Percentiles rank a stretch among this genome's conserved stretches.
Conservation (phyloP, 2,113 vertebrate genomes). For the Ptilorrhoa leucosticta region DNA sequence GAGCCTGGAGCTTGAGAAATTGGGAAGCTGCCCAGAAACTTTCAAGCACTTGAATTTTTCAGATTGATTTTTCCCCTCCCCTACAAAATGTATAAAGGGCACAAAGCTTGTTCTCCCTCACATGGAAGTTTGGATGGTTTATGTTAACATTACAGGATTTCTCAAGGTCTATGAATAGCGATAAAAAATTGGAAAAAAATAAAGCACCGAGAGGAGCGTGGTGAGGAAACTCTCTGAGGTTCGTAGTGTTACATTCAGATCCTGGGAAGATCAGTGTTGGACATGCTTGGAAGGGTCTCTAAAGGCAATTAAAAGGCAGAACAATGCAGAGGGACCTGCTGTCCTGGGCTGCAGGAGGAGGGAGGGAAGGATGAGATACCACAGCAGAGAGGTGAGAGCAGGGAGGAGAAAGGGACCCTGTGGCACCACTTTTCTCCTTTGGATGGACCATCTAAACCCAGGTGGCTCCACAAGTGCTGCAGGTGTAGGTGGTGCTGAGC, state of each 20-base stretch:
- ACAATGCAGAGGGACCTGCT: neutral
- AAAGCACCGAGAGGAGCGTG: rapidly evolving
- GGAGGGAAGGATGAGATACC: neutral
- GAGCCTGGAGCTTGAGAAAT: neutral
- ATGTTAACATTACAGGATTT: neutral
- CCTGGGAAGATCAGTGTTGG: neutral
- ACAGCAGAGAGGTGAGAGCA: neutral
- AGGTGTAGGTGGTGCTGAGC: neutral
- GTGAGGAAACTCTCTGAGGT: neutral
- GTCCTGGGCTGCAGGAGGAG: neutral
- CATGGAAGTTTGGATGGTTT: neutral
- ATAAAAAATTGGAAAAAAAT: neutral
- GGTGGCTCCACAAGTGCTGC: neutral
- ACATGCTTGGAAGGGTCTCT: neutral
- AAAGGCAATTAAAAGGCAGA: neutral
- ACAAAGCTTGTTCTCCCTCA: neutral
- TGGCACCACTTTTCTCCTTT: neutral
- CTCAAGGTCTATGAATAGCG: neutral
- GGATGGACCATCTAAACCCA: neutral
- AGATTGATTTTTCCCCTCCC: neutral
- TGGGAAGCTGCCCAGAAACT: conserved; percentile 33
- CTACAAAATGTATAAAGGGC: neutral
- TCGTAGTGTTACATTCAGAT: neutral
- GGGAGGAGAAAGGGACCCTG: neutral
- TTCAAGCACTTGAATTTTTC: neutral